Conservation (phyloP, 2,888 invertebrate genomes). For the Dolichopus griseipennis region DNA sequence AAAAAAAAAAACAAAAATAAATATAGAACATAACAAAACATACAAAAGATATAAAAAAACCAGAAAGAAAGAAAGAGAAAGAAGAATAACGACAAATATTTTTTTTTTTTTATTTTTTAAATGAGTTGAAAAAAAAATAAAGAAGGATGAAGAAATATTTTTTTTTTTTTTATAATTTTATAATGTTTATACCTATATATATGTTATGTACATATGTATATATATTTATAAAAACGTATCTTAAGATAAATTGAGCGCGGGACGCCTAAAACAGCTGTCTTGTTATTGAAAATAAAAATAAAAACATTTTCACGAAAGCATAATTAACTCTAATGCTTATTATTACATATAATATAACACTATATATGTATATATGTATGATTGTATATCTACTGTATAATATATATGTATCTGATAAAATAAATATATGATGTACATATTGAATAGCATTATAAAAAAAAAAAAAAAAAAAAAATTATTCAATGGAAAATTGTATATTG, state of each 20-base stretch:
- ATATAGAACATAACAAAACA: background rate
- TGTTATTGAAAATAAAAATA: background rate
- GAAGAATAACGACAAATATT: no score
- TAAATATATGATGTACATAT: background rate
- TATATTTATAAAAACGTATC: background rate
- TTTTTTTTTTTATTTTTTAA: no score
- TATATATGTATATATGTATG: background rate
- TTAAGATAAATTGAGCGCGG: constrained; percentile 4
- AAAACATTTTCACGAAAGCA: background rate
- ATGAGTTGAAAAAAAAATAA: no score
- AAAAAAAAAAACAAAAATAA: background rate
- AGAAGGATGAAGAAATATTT: no score
- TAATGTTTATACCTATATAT: no score
- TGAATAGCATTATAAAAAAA: background rate
- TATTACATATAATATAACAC: background rate
- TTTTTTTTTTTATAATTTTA: no score
- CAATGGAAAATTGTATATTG: background rate
- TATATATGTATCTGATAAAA: no score
- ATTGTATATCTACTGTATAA: no score
- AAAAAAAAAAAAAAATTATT: background rate
- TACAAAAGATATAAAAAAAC: no score
- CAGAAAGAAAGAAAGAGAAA: no score
- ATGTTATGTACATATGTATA: background rate
- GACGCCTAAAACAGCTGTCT: constrained; percentile 4
- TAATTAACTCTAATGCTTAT: constrained; percentile 5